Evolutionary conservation across 2,797 vertebrate genomes (phyloP), one percentile per base, ranked within the genome.

Genomic region (Sebastes oblongus): DNA sequence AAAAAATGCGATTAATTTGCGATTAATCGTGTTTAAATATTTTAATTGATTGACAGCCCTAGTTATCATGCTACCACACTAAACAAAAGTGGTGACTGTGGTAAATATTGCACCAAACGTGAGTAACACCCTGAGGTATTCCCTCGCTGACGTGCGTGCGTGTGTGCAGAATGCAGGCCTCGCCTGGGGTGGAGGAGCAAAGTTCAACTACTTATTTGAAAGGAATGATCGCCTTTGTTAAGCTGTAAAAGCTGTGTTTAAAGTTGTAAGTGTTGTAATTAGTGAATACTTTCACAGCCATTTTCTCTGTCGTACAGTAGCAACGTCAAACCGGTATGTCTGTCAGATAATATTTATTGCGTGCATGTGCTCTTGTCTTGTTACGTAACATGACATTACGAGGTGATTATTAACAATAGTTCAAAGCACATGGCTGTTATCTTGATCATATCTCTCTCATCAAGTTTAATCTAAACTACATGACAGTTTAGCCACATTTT

Each of bases 341-440:
- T 75, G 10, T 29, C 29, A 42, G 18, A 56, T 56, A 2, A 36
- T 50, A 62, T 72, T 70, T 65, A 80, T 68, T 56, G 27, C 7
- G 8, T 50, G 11, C 6, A 20, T 67, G 65, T 10, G 8, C 71
- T 68, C n/a, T 66, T 34, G 62, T 56, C 42, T 59, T 36, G 42
- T 86, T 85, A n/a, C 20, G 20, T 85, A 78, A 88, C 24, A 3
- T 13, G 7, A 8, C 30, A 34, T 8, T 25, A n/a, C 6, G 20
- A 66, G 69, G 56, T 81, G 65, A 84, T 80, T 67, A 86, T 80
- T 77, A 66, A 27, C 75, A 5, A 2, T 5, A 11, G 12, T 27
- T 58, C 13, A 6, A 4, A 6, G 58, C 12, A n/a, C n/a, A 36
- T 18, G 4, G 39, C 32, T 25, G 34, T 52, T 72, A 56, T 52